Evolutionary conservation across 2,113 vertebrate genomes (phyloP), one percentile per base, ranked within the genome.

Genomic region (Nannobrachium achirus): DNA sequence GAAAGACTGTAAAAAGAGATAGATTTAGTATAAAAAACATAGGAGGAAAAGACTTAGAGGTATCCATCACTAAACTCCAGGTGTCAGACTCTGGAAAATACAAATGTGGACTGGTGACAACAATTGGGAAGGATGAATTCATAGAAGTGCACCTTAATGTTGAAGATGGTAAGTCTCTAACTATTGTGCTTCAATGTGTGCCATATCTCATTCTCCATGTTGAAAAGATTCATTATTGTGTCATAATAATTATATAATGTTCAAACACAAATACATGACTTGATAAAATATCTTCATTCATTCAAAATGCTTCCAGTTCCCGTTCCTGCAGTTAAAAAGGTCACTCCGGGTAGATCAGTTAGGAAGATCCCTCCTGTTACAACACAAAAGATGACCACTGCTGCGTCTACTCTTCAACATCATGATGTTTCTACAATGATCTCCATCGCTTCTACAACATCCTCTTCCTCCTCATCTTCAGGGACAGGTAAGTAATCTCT

Each of bases 41-140:
- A 3, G 25, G n/a, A n/a, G n/a, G 0, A 16, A 2, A 69, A 2
- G 0, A 0, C 42, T 73, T 80, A 16, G 39, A 2, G 13, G 75
- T 84, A n/a, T 80, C 64, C 11, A 61, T 80, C 39, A 50, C 2
- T 25, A 6, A 75, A 56, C 60, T 78, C 7, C 16, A 60, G 55
- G 50, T n/a, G 52, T 56, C 53, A 18, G 71, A 84, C 25, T 53
- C 63, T 2, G 40, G 52, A 1, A 69, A 1, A 45, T 72, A 73
- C 55, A 8, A 51, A 5, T 83, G 68, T 66, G 65, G 71, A 66
- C 3, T 20, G 6, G 15, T 73, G 0, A 78, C 19, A 56, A 0
- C 0, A 7, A 1, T 0, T 2, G 25, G 2, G 3, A 1, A 3
- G 0, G 78, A 84, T 61, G 0, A 0, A 45, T 0, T 1, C 1